Base-by-base conservation (phyloP, 1,140 invertebrate species). In the Battus philenor region DNA sequence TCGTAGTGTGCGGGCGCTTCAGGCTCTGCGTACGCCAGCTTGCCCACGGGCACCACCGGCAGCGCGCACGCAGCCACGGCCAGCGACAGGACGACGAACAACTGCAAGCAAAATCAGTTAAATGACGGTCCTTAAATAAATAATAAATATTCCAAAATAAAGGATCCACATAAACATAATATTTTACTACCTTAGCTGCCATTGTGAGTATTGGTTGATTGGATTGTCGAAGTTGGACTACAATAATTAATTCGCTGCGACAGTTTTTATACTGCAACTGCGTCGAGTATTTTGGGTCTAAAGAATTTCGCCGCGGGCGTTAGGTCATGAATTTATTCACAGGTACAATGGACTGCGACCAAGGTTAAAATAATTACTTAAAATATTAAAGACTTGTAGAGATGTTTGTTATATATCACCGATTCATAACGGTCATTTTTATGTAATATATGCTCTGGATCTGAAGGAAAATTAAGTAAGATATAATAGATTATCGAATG, bases 1-100 rank as follows among this genome's bases (percentile, higher is more conserved):
- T 89, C 88, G 82, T 92, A 92, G 55, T 91, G 89, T 2, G 90
- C 90, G 7, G 89, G 88, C 24, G 87, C 84, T 53, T 88, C 86
- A 9, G 75, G 68, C 50, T 87, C 87, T 4, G 66, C 68, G 56
- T 80, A 76, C 0, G 56, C 71, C 2, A 69, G 39, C 44, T 76
- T 70, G 12, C 54, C 57, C 10, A 73, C 47, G 0, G 73, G 71
- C 6, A 64, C 68, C 34, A 62, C 46, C 6, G 68, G 68, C 5
- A 63, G 54, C 1, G 59, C 44, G 90, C 2, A 20, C 2, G 18
- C 74, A 1, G 60, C 67, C 4, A 62, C 74, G 17, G 65, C 70
- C 52, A 78, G 39, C 32, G 53, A 62, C 8, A 78, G 59, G 41
- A 82, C 31, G 9, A 64, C 51, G 26, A 78, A 26, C 54, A 68